Base-by-base conservation (phyloP, 1,140 invertebrate species). In the Aleiodes sp. region DNA sequence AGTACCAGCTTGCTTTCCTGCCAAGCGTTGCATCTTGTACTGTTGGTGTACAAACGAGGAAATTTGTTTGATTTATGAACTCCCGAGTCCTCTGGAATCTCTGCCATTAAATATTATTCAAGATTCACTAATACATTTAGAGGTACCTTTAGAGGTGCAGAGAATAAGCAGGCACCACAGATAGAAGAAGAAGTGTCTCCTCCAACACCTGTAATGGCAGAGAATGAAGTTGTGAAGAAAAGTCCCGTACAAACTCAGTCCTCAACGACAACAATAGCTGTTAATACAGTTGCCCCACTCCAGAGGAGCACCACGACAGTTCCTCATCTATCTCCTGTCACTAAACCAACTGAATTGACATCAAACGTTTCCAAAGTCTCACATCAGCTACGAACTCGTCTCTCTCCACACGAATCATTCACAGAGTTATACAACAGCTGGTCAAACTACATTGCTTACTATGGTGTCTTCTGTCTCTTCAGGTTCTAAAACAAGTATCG, bases 311-410 rank as follows among this genome's bases (percentile, higher is more conserved):
- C 88, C 3, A 88, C 88, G 14, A 84, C 86, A 10, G 81, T 91
- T 31, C 89, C 91, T 1, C 91, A 92, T 78, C 79, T 92, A 6
- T 92, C 91, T 0, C 91, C 91, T 0, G 73, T 92, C 1, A 92
- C 91, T 0, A 91, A 92, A 79, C n/a, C n/a, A n/a, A n/a, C n/a
- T n/a, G n/a, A n/a, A n/a, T n/a, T n/a, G n/a, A n/a, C n/a, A n/a
- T n/a, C 90, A 1, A 92, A 92, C 67, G 91, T 92, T 73, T 90
- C 88, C 0, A 92, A 90, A 74, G 90, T 89, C 0, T 91, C 90
- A 1, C 90, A 92, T 78, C 91, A 92, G 73, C 70, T 92, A 37
- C 80, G 90, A 9, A 89, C 77, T 86, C 1, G 85, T 84, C 0
- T 86, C 84, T 2, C 43, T 85, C 26, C 82, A 85, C 24, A 75